phyloP scores from a whole-genome alignment of 2,888 invertebrate genomes.

The Eupithecia tripunctaria region DNA sequence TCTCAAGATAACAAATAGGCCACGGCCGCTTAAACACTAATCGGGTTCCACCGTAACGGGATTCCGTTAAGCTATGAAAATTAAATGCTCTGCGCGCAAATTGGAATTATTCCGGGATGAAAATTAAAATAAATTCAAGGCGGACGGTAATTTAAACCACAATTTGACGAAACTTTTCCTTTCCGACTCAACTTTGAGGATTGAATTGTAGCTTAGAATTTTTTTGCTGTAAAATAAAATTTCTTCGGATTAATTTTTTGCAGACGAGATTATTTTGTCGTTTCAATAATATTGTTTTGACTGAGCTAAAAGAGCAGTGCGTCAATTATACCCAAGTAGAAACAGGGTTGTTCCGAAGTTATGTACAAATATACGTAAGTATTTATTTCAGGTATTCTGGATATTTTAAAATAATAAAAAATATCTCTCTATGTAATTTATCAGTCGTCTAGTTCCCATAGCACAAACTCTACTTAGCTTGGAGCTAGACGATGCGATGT shows the following conservation, averaged over 20 bases:
- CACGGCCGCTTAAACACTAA: constrained; percentile 70
- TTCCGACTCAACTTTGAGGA: constrained; percentile 53
- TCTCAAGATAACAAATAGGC: constrained; percentile 71
- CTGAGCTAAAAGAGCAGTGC: neutral
- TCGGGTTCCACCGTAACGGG: constrained; percentile 68
- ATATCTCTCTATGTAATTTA: too few species aligned
- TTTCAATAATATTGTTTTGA: neutral
- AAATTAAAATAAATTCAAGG: constrained; percentile 69
- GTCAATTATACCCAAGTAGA: neutral
- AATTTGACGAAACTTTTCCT: constrained; percentile 60
- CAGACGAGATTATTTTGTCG: neutral
- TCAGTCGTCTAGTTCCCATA: too few species aligned
- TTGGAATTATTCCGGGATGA: constrained; percentile 67
- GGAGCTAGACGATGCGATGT: too few species aligned
- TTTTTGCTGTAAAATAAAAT: constrained; percentile 7
- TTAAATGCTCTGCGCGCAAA: constrained; percentile 68
- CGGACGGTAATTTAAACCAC: constrained; percentile 63
- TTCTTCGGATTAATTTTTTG: neutral
- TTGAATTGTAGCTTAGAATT: constrained; percentile 41
- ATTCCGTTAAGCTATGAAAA: constrained; percentile 72
- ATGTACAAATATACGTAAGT: too few species aligned
- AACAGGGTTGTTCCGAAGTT: neutral
- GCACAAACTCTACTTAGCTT: too few species aligned
- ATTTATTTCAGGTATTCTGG: too few species aligned
- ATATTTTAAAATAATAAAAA: too few species aligned